Base-by-base conservation (phyloP, 2,797 vertebrate species). In the Arnoldichthys spilopterus region DNA sequence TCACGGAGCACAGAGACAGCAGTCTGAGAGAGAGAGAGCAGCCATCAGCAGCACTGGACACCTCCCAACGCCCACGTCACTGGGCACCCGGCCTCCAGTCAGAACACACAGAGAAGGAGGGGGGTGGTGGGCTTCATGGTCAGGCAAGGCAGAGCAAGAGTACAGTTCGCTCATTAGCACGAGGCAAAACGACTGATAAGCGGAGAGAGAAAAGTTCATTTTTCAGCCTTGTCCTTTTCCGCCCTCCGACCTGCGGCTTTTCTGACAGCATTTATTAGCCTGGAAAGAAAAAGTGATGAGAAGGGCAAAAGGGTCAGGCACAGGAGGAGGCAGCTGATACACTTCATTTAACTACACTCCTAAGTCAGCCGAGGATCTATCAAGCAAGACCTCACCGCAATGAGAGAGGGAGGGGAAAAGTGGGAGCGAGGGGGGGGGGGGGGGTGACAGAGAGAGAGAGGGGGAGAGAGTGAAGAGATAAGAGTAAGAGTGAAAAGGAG, bases 301-400 rank as follows among this genome's bases (percentile, higher is more conserved):
- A 83, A 86, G 85, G 82, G 78, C 85, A 76, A 77, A 70, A 76
- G 79, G 85, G 88, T 85, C 81, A 72, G 49, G 59, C 83, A 86
- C 80, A 83, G 77, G 79, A 77, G 74, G 84, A 81, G 85, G 80
- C 64, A 59, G 76, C 79, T 78, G 79, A 83, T 84, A 80, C 81
- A 86, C 81, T 80, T 85, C 74, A 86, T 86, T 88, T 88, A 82
- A 85, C 87, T 76, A 73, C 78, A 75, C 79, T 81, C 78, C 82
- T 56, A 63, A 78, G 76, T 72, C 74, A 66, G 73, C 77, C 62
- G 53, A 47, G 63, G 74, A 80, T 74, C 81, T 81, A 80, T 83
- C 77, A 82, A 74, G 56, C 79, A 76, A 74, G 77, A 82, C 78
- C 77, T 77, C 72, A 73, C 69, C 70, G 76, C 77, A 69, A 67